Evolutionary conservation across 2,113 vertebrate genomes (phyloP).

Genomic region (Zosterops hypoxanthus): DNA sequence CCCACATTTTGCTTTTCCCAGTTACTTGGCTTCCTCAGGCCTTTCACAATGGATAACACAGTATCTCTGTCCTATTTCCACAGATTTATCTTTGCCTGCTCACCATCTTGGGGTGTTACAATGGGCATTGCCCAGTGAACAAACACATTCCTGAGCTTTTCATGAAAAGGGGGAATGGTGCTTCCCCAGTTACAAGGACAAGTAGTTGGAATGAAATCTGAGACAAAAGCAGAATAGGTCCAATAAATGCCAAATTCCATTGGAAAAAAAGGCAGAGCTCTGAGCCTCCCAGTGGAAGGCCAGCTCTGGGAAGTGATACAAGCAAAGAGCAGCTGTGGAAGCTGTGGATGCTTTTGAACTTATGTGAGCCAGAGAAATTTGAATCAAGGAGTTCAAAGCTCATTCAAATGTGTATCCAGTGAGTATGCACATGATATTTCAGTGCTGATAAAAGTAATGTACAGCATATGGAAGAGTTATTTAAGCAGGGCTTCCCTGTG

Average conservation of each 20-base stretch:
- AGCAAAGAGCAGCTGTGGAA: neutral
- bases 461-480: neutral
- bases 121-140: accelerated
- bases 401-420: neutral
- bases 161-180: accelerated
- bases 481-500: constrained; percentile 20
- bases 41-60: neutral
- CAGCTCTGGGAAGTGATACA: neutral
- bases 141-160: neutral
- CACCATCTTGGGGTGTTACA: neutral
- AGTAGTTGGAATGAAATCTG: neutral
- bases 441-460: constrained; percentile 14
- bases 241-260: neutral
- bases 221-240: neutral
- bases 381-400: neutral
- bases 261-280: neutral
- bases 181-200: neutral
- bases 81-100: neutral
- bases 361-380: neutral
- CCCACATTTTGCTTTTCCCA: neutral
- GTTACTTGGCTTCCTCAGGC: neutral
- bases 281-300: neutral
- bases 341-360: neutral
- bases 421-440: neutral
- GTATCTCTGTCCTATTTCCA: neutral